These are phyloP conservation scores for Campylorhamphus procurvoides DNA, from an alignment of 2,113 vertebrate genomes.

Conservation along the genomic window DNA sequence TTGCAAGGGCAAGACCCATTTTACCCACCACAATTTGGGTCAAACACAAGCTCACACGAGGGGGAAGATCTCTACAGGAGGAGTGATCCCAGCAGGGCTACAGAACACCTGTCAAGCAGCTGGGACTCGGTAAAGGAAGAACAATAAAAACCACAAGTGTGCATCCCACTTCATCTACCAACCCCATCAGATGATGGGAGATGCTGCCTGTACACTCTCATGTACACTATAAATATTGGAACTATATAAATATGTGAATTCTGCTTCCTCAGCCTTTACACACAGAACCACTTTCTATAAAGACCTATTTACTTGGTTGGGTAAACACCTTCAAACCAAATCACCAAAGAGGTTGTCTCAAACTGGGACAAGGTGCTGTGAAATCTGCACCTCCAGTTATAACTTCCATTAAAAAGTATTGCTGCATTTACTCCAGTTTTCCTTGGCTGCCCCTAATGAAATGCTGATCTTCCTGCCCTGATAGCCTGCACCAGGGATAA, in stretches of 20 bases:
- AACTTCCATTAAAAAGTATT: background rate
- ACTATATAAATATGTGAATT: background rate
- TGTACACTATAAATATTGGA: background rate
- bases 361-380: background rate
- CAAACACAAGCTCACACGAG: accelerated
- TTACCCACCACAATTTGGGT: background rate
- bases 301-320: background rate
- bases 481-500: background rate
- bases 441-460: conserved; percentile 5
- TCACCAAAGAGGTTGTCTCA: background rate
- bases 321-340: background rate
- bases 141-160: background rate
- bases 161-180: background rate
- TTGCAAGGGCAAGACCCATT: background rate
- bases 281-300: background rate
- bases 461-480: background rate
- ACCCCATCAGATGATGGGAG: background rate
- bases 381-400: background rate
- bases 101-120: background rate
- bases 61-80: background rate
- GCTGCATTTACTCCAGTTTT: conserved; percentile 3
- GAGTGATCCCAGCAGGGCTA: background rate
- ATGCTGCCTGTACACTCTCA: background rate
- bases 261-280: background rate
- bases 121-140: background rate